Evolutionary conservation across 1,140 invertebrate species (phyloP).

Genomic region (Papilio helenus): DNA sequence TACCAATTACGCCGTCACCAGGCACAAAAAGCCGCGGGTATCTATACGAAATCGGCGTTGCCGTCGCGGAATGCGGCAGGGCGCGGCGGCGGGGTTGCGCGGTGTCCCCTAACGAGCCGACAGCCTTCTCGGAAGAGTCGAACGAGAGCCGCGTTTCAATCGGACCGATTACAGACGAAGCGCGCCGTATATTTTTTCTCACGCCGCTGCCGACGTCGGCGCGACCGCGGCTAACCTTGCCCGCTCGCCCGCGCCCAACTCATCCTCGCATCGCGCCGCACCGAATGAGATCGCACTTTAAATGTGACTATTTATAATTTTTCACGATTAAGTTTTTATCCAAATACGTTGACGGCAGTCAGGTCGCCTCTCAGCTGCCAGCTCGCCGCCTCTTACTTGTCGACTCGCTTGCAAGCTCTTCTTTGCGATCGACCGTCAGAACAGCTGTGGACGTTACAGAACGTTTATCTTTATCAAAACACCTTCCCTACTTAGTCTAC

Average conservation of each 20-base stretch:
- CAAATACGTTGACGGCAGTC: background rate
- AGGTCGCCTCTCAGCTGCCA: background rate
- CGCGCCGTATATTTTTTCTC: conserved; percentile 76
- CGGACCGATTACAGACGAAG: conserved; percentile 78
- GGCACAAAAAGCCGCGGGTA: conserved; percentile 34
- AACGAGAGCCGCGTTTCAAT: conserved; percentile 78
- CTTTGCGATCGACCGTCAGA: background rate
- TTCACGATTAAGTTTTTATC: conserved; percentile 52
- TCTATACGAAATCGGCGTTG: conserved; percentile 44
- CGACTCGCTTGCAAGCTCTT: background rate
- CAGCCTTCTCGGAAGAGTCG: conserved; percentile 71
- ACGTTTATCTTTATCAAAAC: background rate
- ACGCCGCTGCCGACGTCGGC: conserved; percentile 60
- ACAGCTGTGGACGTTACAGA: background rate
- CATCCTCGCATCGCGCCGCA: conserved; percentile 43
- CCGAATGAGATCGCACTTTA: conserved; percentile 52
- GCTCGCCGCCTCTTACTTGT: background rate
- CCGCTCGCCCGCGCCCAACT: conserved; percentile 44
- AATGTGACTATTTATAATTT: conserved; percentile 58
- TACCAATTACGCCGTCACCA: conserved; percentile 23
- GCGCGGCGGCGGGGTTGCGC: conserved; percentile 58
- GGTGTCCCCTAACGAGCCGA: conserved; percentile 75
- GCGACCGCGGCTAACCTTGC: conserved; percentile 50
- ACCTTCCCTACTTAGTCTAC: background rate
- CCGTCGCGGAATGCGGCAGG: conserved; percentile 65